Percentiles rank a stretch among this genome's conserved stretches.
Evolutionary conservation across 2,797 vertebrate species (phyloP).

Genomic region (Acropternis orthonyx): DNA sequence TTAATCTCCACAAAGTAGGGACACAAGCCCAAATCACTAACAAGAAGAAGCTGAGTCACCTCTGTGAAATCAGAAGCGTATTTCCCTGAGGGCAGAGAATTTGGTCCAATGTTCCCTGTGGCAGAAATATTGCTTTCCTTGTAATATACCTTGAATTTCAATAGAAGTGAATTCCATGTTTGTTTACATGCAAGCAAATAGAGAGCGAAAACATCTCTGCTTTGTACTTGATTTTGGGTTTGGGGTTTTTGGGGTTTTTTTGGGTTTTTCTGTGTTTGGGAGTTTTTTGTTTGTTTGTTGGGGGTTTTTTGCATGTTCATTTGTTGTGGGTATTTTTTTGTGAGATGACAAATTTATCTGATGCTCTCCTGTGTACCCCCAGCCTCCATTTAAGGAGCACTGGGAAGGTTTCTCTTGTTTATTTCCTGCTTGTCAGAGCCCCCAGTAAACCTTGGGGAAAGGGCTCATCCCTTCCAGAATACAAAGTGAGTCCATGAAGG

Average conservation of each 20-base stretch:
- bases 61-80: background rate
- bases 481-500: conserved; percentile 42
- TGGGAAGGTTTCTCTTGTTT: conserved; percentile 17
- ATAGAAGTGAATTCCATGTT: background rate
- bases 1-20: background rate
- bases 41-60: background rate
- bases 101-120: background rate
- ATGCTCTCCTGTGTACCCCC: background rate
- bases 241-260: background rate
- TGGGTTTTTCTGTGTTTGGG: no score
- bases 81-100: background rate
- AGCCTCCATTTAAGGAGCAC: background rate
- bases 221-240: background rate
- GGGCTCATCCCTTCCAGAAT: conserved; percentile 26
- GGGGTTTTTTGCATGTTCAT: background rate
- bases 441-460: conserved; percentile 15
- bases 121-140: background rate
- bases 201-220: background rate
- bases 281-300: no score
- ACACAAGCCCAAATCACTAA: background rate
- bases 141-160: background rate
- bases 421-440: conserved; percentile 3
- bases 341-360: background rate
- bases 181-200: background rate
- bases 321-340: background rate